Base-by-base conservation (phyloP, 2,797 vertebrate genomes). In the Meriones psammophilus region DNA sequence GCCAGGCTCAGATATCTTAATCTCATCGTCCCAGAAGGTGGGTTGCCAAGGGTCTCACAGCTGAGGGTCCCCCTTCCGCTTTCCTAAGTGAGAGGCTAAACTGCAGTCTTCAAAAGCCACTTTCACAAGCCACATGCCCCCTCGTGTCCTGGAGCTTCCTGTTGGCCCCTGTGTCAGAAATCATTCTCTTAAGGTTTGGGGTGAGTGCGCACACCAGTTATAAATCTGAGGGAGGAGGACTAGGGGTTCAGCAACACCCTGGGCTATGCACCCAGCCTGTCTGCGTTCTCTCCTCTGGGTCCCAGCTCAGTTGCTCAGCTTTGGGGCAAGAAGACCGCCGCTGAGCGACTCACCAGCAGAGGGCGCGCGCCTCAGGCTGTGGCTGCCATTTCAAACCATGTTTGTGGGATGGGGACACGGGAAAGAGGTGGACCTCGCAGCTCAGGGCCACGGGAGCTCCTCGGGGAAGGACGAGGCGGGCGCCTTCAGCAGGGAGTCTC, bases 301-400 rank as follows among this genome's bases (percentile, higher is more conserved):
- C 62, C 6, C 24, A 28, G 9, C 5, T 33, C 1, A 6, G 13
- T 10, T 26, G 2, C 50, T 46, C 36, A 9, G 2, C n/a, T 76
- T 74, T 39, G 36, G 77, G 64, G 22, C 56, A 9, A 0, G 30
- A 28, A 46, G 79, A 78, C 26, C 58, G 26, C 62, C 28, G 3
- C 0, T 12, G n/a, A 14, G 39, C 15, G 13, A 56, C 79, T 6
- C 0, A 30, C 92, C 97, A 68, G 85, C 81, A 97, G 96, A 76
- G 95, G 95, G 95, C 73, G 56, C 92, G 5, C 12, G 1, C 42
- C 62, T 15, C 24, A 36, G 89, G 39, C 33, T 58, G 74, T 15
- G 0, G 17, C 20, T 76, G 71, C 46, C 33, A 0, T 62, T 69
- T 74, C 60, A 24, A 18, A 0, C 0, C 1, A 6, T 0, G 18